phyloP scores from a whole-genome alignment of 2,888 invertebrate species.

The Lycia hirtaria region DNA sequence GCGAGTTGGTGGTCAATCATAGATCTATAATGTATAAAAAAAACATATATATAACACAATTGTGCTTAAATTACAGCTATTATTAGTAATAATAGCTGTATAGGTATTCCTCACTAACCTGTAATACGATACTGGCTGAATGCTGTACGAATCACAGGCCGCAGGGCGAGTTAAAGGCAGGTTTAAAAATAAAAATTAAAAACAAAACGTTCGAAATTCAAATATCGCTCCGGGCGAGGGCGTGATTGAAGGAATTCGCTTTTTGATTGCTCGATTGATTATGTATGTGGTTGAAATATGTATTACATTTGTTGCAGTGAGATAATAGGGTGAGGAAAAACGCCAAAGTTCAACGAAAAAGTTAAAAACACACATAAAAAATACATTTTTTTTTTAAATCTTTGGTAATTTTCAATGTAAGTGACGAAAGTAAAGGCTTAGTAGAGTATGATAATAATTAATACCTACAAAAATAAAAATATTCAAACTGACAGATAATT shows the following conservation, averaged over 20 bases:
- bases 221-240: conserved; percentile 59
- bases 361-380: too few species aligned
- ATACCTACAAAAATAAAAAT: too few species aligned
- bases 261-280: conserved; percentile 59
- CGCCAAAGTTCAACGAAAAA: too few species aligned
- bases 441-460: too few species aligned
- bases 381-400: too few species aligned
- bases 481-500: too few species aligned
- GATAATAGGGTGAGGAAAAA: too few species aligned
- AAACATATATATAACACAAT: neutral
- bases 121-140: conserved; percentile 74
- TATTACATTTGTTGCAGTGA: neutral
- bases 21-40: too few species aligned
- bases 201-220: conserved; percentile 72
- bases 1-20: too few species aligned
- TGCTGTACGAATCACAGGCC: conserved; percentile 72
- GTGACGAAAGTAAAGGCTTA: too few species aligned
- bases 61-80: conserved; percentile 64
- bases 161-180: conserved; percentile 76
- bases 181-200: conserved; percentile 65
- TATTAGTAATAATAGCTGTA: too few species aligned
- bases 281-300: conserved; percentile 29
- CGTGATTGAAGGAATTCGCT: conserved; percentile 63
- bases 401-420: too few species aligned
- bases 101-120: conserved; percentile 61